Evolutionary conservation across 2,113 vertebrate genomes (phyloP), one percentile per base, ranked within the genome.

Genomic region (Sclerurus mexicanus): DNA sequence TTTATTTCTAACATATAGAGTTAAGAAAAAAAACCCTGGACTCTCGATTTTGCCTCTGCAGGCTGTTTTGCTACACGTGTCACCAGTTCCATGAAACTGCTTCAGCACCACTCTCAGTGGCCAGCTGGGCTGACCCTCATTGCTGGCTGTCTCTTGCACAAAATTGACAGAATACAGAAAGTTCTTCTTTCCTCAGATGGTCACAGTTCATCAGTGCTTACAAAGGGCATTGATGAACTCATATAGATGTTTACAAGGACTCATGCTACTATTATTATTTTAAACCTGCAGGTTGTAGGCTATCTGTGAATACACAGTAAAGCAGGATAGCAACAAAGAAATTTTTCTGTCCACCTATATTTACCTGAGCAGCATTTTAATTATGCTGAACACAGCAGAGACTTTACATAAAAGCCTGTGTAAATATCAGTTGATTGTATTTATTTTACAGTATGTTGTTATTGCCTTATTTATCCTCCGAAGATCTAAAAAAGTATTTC

Each of bases 371-470:
- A 71, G 59, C 49, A 58, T 47, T 90, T 14, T 75, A 93, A 92
- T 84, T 92, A 84, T 46, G 52, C 37, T 58, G 44, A 94, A 49
- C 19, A 49, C 35, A 37, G 22, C 20, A 66, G 47, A 77, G 35
- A 59, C 56, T 83, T 90, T 18, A 74, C 33, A 55, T 94, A 60
- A 86, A 90, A 85, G 27, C 10, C 67, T 56, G 33, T 27, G 44
- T 71, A 85, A 96, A 55, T 91, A 87, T 72, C 64, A 35, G 16
- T 78, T 86, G 64, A 90, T 92, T 89, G 35, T 42, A 56, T 92
- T 96, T 92, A 71, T 95, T 96, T 94, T 90, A 68, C 76, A 75
- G 35, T 14, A 30, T 46, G 23, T 88, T 88, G 60, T 94, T 90
- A 90, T 63, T 84, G 53, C 47, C 87, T 82, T 88, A 75, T 86